A percentile compares a stretch with the other conserved stretches of the same genome.
Conservation (phyloP, 2,113 vertebrate species). For the Callipepla californica region DNA sequence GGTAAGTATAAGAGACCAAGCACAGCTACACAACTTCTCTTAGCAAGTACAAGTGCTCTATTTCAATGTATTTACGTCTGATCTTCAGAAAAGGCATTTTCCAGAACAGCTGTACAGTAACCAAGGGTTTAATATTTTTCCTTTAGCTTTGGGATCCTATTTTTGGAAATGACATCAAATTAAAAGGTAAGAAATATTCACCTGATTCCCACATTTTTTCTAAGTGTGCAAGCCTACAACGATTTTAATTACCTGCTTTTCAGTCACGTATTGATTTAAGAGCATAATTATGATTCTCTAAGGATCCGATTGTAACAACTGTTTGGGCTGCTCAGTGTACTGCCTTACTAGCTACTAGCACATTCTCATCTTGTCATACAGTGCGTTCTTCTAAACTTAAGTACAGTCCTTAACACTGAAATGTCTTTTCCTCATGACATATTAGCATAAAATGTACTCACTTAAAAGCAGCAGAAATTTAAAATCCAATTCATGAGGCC, state of each 20-base stretch:
- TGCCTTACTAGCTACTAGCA: not conserved
- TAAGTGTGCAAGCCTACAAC: not conserved
- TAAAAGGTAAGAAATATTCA: not conserved
- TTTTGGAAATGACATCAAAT: not conserved
- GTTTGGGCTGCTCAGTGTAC: not conserved
- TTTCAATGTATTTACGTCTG: not conserved
- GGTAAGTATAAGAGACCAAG: not conserved
- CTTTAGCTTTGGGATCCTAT: not conserved
- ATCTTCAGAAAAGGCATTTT: not conserved
- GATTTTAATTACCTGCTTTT: slow-evolving; percentile 5
- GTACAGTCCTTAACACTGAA: not conserved
- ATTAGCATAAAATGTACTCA: not conserved
- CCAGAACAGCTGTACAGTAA: not conserved
- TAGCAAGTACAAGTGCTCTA: not conserved
- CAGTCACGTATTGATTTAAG: not conserved
- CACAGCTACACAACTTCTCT: not conserved
- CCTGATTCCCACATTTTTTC: not conserved
- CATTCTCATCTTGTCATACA: not conserved
- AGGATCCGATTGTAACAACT: not conserved
- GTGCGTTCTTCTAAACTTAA: not conserved
- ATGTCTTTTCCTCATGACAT: not conserved
- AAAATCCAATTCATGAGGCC: not conserved
- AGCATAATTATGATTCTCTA: not conserved
- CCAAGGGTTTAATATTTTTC: not conserved
- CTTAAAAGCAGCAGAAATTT: not conserved